These are phyloP conservation scores for Okamejei kenojei DNA, from an alignment of 2,797 vertebrate species.

Conservation along the genomic window DNA sequence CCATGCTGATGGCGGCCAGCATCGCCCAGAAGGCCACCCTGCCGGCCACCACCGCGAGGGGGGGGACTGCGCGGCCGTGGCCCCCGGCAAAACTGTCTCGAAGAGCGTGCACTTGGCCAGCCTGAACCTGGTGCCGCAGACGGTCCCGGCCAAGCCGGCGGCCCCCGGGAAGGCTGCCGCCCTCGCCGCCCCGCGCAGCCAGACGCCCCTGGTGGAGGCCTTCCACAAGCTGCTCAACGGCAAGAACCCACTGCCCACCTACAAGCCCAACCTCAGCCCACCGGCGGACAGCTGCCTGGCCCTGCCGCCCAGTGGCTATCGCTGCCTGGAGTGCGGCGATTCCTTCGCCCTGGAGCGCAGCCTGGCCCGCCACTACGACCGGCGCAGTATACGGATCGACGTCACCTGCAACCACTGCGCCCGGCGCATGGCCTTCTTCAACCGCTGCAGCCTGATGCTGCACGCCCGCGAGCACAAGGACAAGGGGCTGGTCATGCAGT, in stretches of 20 bases:
- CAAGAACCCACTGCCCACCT: conserved; percentile 85
- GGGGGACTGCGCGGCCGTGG: conserved; percentile 56
- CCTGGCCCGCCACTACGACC: conserved; percentile 82
- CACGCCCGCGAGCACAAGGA: conserved; percentile 96
- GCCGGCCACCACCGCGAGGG: conserved; percentile 72
- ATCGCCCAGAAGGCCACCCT: conserved; percentile 70
- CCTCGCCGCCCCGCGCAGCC: conserved; percentile 74
- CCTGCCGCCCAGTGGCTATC: conserved; percentile 76
- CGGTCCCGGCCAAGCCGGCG: conserved; percentile 57
- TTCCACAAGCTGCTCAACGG: conserved; percentile 96
- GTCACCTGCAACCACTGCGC: conserved; percentile 95
- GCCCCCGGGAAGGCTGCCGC: conserved; percentile 41
- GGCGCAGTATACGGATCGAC: conserved; percentile 88
- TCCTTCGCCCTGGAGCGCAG: conserved; percentile 87
- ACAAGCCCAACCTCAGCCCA: conserved; percentile 78
- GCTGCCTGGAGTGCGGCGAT: conserved; percentile 89
- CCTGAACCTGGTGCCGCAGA: conserved; percentile 61
- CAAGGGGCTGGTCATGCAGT: conserved; percentile 92
- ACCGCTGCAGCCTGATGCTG: conserved; percentile 91
- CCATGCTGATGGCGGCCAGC: conserved; percentile 80
- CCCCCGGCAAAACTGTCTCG: conserved; percentile 64
- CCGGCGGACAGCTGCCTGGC: conserved; percentile 74
- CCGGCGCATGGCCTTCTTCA: conserved; percentile 89
- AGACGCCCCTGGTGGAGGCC: conserved; percentile 87
- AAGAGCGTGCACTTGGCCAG: conserved; percentile 59